Conservation (phyloP, 2,888 invertebrate genomes). For the Corbicula japonica region DNA sequence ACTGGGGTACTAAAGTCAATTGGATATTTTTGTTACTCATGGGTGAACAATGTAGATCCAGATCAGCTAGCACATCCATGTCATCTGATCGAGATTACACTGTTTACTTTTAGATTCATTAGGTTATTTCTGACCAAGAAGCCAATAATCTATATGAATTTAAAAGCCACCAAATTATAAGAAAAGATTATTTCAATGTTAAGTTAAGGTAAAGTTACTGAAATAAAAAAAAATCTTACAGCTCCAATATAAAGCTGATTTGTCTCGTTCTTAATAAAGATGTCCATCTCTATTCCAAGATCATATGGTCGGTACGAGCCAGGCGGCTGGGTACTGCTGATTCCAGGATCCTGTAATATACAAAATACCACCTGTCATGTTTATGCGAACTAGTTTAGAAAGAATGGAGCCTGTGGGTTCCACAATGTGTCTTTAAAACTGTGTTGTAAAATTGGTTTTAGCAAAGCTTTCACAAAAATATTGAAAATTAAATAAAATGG, state of each 20-base stretch:
- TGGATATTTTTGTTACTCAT: no score
- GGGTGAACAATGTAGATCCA: no score
- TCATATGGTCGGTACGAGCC: conserved; percentile 91
- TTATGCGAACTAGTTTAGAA: background rate
- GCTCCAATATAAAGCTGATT: conserved; percentile 85
- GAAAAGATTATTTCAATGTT: no score
- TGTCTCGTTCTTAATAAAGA: conserved; percentile 92
- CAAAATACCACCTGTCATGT: background rate
- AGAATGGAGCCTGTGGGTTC: background rate
- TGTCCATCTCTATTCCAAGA: conserved; percentile 90
- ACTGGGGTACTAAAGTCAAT: no score
- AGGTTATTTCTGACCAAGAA: background rate
- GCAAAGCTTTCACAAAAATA: background rate
- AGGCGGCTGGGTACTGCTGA: conserved; percentile 84
- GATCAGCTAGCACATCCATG: no score
- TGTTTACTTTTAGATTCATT: background rate
- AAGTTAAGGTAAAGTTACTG: no score
- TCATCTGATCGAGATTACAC: background rate
- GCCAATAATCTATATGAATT: background rate
- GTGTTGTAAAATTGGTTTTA: background rate
- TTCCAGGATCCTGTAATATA: conserved; percentile 90
- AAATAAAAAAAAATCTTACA: conserved; percentile 65
- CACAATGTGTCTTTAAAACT: background rate
- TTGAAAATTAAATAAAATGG: background rate
- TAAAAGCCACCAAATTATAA: background rate